A percentile compares a stretch with the other conserved stretches of the same genome.
phyloP scores from a whole-genome alignment of 2,888 invertebrate genomes.

The Tortrix viridana region DNA sequence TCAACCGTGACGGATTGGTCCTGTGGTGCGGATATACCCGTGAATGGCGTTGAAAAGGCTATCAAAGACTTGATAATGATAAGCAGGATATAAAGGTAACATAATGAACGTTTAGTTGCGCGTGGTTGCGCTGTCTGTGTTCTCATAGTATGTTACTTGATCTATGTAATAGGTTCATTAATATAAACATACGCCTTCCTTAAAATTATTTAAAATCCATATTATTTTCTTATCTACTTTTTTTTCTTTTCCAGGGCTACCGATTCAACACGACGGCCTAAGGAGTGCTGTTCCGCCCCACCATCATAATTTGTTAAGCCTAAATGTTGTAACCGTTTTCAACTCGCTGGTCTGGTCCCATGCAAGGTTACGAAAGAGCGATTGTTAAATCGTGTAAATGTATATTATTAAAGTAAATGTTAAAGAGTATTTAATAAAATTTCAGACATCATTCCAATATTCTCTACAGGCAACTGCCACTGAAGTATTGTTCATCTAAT shows the following conservation, averaged over 20 bases:
- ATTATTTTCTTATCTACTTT: conserved; percentile 1
- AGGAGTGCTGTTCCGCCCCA: conserved; percentile 20
- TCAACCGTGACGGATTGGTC: too few relatives aligned
- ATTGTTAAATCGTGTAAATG: conserved; percentile 7
- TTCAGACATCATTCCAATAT: conserved; percentile 34
- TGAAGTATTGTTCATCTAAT: conserved; percentile 39
- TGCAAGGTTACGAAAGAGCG: not conserved
- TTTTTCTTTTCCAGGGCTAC: conserved; percentile 65
- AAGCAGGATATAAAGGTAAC: too few relatives aligned
- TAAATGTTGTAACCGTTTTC: conserved; percentile 8
- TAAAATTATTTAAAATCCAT: too few relatives aligned
- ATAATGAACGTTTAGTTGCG: too few relatives aligned
- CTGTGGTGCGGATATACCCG: too few relatives aligned
- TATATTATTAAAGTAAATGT: conserved; percentile 1
- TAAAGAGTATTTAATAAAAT: conserved; percentile 8
- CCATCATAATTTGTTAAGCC: conserved; percentile 17
- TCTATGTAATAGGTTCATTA: too few relatives aligned
- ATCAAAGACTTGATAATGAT: too few relatives aligned
- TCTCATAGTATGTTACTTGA: too few relatives aligned
- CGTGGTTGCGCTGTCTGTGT: too few relatives aligned
- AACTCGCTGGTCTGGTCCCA: not conserved
- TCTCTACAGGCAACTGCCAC: conserved; percentile 41
- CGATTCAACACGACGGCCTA: conserved; percentile 48
- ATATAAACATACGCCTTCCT: too few relatives aligned
- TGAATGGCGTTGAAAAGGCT: too few relatives aligned